phyloP scores from a whole-genome alignment of 2,888 invertebrate species.

The Palloptera scutellata region DNA sequence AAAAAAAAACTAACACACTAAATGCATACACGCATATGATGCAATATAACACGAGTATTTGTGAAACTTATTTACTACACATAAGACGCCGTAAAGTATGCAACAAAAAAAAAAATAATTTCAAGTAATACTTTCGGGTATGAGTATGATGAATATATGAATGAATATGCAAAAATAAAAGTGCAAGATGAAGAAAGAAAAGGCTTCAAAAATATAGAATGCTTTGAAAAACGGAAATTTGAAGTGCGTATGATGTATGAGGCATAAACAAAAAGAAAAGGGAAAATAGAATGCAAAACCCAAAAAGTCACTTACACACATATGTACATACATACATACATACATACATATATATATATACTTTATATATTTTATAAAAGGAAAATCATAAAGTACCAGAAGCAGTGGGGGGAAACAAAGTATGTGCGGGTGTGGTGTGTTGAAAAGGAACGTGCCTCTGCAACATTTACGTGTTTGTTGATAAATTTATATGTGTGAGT shows the following conservation, averaged over 20 bases:
- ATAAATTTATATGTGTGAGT: neutral
- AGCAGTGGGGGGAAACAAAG: no score
- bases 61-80: neutral
- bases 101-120: conserved; percentile 9
- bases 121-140: no score
- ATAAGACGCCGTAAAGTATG: conserved; percentile 14
- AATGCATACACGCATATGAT: neutral
- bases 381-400: no score
- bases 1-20: neutral
- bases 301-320: neutral
- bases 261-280: neutral
- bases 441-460: neutral
- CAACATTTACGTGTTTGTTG: neutral
- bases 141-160: no score
- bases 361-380: no score
- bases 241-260: no score
- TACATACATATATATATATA: neutral
- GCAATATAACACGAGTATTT: no score
- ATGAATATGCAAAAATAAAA: no score
- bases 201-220: no score
- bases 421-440: no score
- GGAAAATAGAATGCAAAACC: neutral
- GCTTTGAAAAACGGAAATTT: no score
- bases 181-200: no score
- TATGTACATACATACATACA: neutral